Evolutionary conservation across 2,797 vertebrate genomes (phyloP).

Genomic region (Graptemys geographica): DNA sequence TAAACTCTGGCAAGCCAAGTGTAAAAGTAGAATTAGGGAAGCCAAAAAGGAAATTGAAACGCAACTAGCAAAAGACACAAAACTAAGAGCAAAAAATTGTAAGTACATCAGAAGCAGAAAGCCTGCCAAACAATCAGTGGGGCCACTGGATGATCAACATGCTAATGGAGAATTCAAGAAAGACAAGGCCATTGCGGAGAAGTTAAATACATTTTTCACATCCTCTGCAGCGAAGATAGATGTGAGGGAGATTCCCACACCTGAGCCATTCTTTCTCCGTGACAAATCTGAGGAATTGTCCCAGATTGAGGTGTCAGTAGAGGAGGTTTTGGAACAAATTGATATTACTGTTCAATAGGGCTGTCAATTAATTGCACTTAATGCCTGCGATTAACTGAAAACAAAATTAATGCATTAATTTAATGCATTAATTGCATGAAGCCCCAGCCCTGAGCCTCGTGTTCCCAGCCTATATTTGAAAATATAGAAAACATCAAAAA

Average conservation of each 20-base stretch:
- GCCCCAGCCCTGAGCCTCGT: no score
- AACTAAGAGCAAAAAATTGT: background rate
- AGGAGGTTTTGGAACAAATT: background rate
- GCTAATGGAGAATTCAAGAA: background rate
- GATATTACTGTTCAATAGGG: background rate
- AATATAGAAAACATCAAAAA: no score
- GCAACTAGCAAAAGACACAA: background rate
- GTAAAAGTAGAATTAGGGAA: background rate
- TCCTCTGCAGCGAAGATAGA: no score
- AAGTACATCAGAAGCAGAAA: background rate
- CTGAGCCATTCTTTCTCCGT: background rate
- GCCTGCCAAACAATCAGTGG: background rate
- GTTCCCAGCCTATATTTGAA: no score
- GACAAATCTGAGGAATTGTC: background rate
- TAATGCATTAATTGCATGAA: no score
- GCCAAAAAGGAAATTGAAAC: background rate
- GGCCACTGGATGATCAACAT: background rate
- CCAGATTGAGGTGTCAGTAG: background rate
- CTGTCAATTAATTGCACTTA: no score
- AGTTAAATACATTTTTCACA: background rate
- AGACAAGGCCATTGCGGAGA: background rate
- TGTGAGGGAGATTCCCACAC: background rate
- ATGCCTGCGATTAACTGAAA: no score
- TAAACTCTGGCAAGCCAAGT: background rate
- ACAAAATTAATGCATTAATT: no score